Conservation (phyloP, 2,797 vertebrate species). For the Macropus fuliginosus region DNA sequence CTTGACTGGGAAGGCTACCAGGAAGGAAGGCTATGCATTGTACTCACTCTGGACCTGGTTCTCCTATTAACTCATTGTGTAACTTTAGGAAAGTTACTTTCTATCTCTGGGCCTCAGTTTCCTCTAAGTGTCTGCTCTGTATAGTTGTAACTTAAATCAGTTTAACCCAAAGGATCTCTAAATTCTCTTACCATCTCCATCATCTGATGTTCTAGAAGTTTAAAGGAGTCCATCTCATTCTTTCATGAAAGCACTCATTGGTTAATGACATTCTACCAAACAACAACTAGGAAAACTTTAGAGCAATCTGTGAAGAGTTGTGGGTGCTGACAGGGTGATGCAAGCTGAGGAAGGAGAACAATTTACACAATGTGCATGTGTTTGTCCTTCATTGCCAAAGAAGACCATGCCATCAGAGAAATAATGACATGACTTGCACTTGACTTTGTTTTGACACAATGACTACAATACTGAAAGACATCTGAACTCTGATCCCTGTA, state of each 20-base stretch:
- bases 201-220: background rate
- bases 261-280: background rate
- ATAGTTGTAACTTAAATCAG: background rate
- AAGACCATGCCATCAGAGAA: no score
- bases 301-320: background rate
- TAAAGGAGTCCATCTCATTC: background rate
- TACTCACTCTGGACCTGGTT: background rate
- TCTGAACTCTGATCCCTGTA: no score
- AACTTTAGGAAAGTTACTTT: background rate
- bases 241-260: background rate
- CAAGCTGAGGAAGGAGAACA: background rate
- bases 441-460: background rate
- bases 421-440: no score
- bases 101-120: background rate
- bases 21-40: conserved; percentile 26
- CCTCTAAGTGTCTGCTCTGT: background rate
- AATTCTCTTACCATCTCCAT: background rate
- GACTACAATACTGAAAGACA: background rate
- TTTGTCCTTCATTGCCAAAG: no score
- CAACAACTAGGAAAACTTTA: background rate
- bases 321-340: background rate
- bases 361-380: background rate
- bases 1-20: background rate
- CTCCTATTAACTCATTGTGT: background rate
- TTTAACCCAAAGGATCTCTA: background rate